These are phyloP conservation scores for Rhagium mordax DNA, from an alignment of 2,888 invertebrate genomes.

Conservation along the genomic window DNA sequence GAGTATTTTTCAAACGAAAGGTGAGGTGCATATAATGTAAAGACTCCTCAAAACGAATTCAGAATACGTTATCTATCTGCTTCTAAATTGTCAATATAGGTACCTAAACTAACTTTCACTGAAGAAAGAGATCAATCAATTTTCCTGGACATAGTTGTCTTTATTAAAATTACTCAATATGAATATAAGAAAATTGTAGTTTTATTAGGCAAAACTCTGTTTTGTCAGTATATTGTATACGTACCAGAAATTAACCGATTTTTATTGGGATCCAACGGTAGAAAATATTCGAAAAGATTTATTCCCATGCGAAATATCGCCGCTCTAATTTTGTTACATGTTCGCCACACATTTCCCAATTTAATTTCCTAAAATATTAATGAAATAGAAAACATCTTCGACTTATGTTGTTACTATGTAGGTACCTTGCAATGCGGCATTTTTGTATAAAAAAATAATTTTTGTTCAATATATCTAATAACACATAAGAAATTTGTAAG, in stretches of 20 bases:
- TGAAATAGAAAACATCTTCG: neutral
- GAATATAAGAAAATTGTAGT: too few relatives aligned
- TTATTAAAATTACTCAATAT: too few relatives aligned
- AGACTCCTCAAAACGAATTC: too few relatives aligned
- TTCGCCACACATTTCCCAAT: slow-evolving; percentile 82
- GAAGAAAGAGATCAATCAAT: too few relatives aligned
- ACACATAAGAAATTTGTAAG: slow-evolving; percentile 14
- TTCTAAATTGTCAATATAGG: too few relatives aligned
- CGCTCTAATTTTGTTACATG: slow-evolving; percentile 86
- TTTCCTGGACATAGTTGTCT: too few relatives aligned
- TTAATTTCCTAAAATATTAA: slow-evolving; percentile 64
- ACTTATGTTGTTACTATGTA: neutral
- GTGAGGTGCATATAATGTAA: too few relatives aligned
- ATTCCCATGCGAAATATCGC: slow-evolving; percentile 82
- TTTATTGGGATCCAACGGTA: slow-evolving; percentile 78
- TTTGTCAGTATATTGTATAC: slow-evolving; percentile 1
- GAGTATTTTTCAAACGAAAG: too few relatives aligned
- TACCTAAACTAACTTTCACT: too few relatives aligned
- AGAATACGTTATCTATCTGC: too few relatives aligned
- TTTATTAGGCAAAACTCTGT: too few relatives aligned
- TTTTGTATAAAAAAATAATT: slow-evolving; percentile 24
- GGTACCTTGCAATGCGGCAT: slow-evolving; percentile 62
- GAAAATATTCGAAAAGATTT: slow-evolving; percentile 81
- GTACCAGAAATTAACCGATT: slow-evolving; percentile 80
- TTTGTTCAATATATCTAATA: neutral